Conservation (phyloP, 2,797 vertebrate species). For the Microctenopoma lineatum region DNA sequence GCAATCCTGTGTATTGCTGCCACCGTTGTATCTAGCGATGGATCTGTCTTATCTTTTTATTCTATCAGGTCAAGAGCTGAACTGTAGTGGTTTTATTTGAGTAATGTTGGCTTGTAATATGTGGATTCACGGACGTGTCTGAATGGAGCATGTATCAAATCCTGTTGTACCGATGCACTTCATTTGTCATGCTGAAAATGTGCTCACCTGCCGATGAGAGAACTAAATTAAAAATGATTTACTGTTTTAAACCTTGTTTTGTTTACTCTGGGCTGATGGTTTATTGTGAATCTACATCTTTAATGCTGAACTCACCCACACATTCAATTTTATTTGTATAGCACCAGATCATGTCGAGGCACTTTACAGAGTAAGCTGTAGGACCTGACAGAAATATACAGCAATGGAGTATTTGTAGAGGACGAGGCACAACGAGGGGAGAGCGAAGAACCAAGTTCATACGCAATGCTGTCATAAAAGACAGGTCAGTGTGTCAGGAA, state of each 20-base stretch:
- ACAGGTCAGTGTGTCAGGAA: too few species aligned
- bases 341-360: too few species aligned
- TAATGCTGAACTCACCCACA: too few species aligned
- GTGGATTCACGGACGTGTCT: constrained; percentile 77
- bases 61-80: constrained; percentile 84
- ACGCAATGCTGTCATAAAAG: too few species aligned
- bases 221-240: constrained; percentile 89
- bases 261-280: not conserved
- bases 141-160: constrained; percentile 83
- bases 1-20: constrained; percentile 93
- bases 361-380: too few species aligned
- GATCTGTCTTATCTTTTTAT: constrained; percentile 79
- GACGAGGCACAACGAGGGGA: too few species aligned
- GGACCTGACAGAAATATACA: too few species aligned
- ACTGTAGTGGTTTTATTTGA: constrained; percentile 82
- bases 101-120: constrained; percentile 71
- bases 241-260: constrained; percentile 80
- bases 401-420: too few species aligned
- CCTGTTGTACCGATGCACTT: constrained; percentile 83
- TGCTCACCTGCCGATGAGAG: constrained; percentile 83
- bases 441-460: too few species aligned
- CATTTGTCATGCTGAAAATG: constrained; percentile 76
- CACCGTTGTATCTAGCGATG: constrained; percentile 74
- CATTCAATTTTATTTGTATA: too few species aligned
- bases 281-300: too few species aligned